Evolutionary conservation across 37 sponge, comb jelly and placozoan genomes (phyloP).

Genomic region (Corticium candelabrum): DNA sequence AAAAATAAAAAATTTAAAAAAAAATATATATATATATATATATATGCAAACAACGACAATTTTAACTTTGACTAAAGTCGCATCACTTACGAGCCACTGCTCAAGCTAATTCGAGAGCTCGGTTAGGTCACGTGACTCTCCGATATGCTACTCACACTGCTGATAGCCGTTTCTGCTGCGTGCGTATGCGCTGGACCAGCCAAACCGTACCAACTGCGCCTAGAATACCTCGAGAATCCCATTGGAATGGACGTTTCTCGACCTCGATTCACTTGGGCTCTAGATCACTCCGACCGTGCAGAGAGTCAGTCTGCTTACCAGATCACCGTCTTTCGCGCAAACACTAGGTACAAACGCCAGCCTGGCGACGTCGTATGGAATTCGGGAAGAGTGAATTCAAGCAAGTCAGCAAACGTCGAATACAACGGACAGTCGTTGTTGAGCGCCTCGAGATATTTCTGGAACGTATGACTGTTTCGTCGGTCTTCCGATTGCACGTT

Average conservation of each 20-base stretch:
- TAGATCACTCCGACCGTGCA: slow-evolving; percentile 30
- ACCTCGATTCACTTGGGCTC: slow-evolving; percentile 49
- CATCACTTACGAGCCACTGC: too few species aligned
- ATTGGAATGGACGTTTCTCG: slow-evolving; percentile 27
- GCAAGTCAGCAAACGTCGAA: neutral
- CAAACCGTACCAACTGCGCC: neutral
- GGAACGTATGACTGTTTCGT: too few species aligned
- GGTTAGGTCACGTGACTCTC: too few species aligned
- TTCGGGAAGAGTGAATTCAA: slow-evolving; percentile 13
- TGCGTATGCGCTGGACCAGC: too few species aligned
- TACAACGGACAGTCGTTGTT: slow-evolving; percentile 24
- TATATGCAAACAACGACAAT: too few species aligned
- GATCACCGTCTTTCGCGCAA: slow-evolving; percentile 9
- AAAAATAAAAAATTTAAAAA: too few species aligned
- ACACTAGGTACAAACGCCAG: neutral
- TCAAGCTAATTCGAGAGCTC: too few species aligned
- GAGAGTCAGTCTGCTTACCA: slow-evolving; percentile 25
- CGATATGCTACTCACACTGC: too few species aligned
- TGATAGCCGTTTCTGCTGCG: too few species aligned
- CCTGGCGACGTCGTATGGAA: neutral
- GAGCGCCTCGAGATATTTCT: neutral
- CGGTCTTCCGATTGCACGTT: too few species aligned
- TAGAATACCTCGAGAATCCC: slow-evolving; percentile 7
- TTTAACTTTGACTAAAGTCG: too few species aligned
- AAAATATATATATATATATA: too few species aligned